Percentiles rank a stretch among this genome's conserved stretches.
Conservation (phyloP, 2,888 invertebrate genomes). For the Allygus modestus region DNA sequence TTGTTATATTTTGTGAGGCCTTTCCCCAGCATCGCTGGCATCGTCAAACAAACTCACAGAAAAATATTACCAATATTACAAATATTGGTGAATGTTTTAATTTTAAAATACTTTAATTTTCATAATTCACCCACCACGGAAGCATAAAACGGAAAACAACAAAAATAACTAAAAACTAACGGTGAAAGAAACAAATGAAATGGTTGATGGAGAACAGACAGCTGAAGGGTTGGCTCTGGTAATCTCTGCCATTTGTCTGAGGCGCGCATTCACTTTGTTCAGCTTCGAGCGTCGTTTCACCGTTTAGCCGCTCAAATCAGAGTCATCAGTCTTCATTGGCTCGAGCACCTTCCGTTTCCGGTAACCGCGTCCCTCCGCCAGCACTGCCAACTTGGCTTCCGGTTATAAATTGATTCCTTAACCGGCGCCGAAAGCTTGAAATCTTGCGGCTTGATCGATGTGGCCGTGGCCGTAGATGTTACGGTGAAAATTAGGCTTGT, state of each 20-base stretch:
- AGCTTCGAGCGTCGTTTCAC: slow-evolving; percentile 24
- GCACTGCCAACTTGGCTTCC: slow-evolving; percentile 25
- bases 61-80: too few species aligned
- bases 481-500: background rate
- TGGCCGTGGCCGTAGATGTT: background rate
- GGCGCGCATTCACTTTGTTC: slow-evolving; percentile 39
- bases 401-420: slow-evolving; percentile 47
- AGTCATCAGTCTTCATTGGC: slow-evolving; percentile 56
- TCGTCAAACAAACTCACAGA: too few species aligned
- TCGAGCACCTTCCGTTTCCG: slow-evolving; percentile 45
- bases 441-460: background rate
- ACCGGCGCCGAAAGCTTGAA: slow-evolving; percentile 3
- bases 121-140: too few species aligned
- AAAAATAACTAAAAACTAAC: too few species aligned
- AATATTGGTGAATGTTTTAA: too few species aligned
- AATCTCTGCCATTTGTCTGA: slow-evolving; percentile 45
- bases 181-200: slow-evolving; percentile 15
- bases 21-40: too few species aligned
- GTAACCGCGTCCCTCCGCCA: slow-evolving; percentile 32
- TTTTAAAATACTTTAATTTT: too few species aligned
- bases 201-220: too few species aligned
- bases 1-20: too few species aligned
- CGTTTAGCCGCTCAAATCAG: slow-evolving; percentile 51
- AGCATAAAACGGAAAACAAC: too few species aligned
- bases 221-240: slow-evolving; percentile 21